These are phyloP conservation scores for Astreopora myriophthalma DNA, from an alignment of 64 coral and sea anemone genomes.

Conservation along the genomic window DNA sequence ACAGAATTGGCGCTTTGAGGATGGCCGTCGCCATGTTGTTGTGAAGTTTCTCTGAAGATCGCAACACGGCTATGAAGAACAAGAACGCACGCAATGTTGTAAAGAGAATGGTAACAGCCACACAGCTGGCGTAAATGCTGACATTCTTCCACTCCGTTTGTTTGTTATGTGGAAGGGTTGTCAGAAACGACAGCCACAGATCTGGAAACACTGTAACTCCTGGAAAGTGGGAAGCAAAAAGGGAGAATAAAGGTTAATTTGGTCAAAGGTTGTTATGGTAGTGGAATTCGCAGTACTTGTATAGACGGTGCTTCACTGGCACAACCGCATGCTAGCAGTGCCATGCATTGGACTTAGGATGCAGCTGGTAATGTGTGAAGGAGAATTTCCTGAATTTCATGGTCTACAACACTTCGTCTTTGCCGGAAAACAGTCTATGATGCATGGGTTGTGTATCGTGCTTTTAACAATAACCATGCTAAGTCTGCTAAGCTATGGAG, in stretches of 20 bases:
- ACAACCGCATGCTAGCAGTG: no score
- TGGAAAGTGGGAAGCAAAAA: neutral
- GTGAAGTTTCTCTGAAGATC: slow-evolving; percentile 66
- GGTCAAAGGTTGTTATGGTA: neutral
- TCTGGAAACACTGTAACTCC: slow-evolving; percentile 41
- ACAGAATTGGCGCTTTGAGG: slow-evolving; percentile 59
- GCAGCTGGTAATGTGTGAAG: neutral
- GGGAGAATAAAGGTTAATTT: neutral
- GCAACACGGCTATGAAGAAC: slow-evolving; percentile 7
- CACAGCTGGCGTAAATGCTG: slow-evolving; percentile 42
- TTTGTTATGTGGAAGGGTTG: neutral
- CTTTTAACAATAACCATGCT: no score
- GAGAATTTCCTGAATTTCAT: neutral
- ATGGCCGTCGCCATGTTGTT: slow-evolving; percentile 57
- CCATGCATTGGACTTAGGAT: no score
- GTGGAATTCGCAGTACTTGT: neutral
- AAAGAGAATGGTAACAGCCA: slow-evolving; percentile 8
- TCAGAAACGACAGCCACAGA: slow-evolving; percentile 54
- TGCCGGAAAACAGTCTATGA: no score
- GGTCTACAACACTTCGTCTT: neutral
- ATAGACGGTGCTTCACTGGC: no score
- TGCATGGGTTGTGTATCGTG: no score
- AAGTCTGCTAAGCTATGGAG: no score
- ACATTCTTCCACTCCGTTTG: slow-evolving; percentile 6
- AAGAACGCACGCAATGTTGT: neutral